phyloP scores from a whole-genome alignment of 2,888 invertebrate genomes.

The Drosophila borborema region DNA sequence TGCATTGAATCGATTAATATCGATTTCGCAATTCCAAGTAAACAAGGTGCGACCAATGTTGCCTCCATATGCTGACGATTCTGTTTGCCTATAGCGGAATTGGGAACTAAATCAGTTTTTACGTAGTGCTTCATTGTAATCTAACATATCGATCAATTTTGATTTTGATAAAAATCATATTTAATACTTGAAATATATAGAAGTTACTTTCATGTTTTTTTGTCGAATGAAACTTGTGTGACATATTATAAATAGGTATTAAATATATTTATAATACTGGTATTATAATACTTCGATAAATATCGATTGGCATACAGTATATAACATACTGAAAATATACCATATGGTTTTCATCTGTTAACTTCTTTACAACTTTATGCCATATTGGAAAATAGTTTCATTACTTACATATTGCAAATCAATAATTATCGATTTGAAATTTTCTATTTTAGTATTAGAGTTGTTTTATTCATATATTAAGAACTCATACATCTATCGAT shows the following conservation, averaged over 20 bases:
- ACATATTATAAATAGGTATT: background rate
- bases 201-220: background rate
- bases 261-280: background rate
- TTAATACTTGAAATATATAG: background rate
- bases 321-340: no score
- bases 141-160: background rate
- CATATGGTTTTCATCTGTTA: no score
- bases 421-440: no score
- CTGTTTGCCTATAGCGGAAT: background rate
- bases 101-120: background rate
- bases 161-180: background rate
- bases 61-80: background rate
- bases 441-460: no score
- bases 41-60: background rate
- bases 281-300: background rate
- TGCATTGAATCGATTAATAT: conserved; percentile 3
- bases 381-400: background rate
- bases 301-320: background rate
- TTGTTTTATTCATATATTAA: background rate
- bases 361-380: background rate
- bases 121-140: no score
- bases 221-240: background rate
- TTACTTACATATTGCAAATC: no score
- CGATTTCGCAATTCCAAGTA: background rate
- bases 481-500: background rate